Evolutionary conservation across 2,113 vertebrate species (phyloP), one percentile per base, ranked within the genome.

Genomic region (Proterorhinus semilunaris): DNA sequence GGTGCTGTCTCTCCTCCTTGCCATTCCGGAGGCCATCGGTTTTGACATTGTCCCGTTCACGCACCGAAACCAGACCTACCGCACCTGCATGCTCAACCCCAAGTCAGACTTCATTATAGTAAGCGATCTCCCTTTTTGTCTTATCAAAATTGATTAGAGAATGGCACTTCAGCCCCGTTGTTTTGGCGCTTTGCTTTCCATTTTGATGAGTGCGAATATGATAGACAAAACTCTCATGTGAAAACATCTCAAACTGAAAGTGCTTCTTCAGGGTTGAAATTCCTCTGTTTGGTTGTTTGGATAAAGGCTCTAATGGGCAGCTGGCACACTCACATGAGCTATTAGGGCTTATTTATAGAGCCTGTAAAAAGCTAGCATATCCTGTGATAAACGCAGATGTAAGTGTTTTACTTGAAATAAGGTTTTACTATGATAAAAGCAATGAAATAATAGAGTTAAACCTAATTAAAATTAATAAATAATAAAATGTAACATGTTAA

Each of bases 21-120:
- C 98, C 27, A 91, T 98, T 66, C 98, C 98, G 0, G 98, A 99
- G 84, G 95, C 96, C 0, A 86, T 99, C 0, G 93, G 91, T 48
- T 98, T 98, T 15, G 90, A 95, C 79, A 94, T 96, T 12, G 66
- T 94, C 66, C 52, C 61, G 13, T 95, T 95, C 80, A 80, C 21
- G 44, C 95, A 95, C 86, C 86, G 44, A 44, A 95, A 95, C 59
- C 54, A 80, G 46, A 81, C 76, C 42, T 65, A 91, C 0, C 89
- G 51, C 53, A 95, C 95, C 63, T 99, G 98, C 66, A 96, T 99
- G 95, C 92, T 99, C 15, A 74, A 90, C 1, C 90, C 93, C 54
- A 86, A 87, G 1, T 88, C 75, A 0, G 6, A 49, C 1, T 95
- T 97, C 83, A 95, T 95, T 90, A 0, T 66, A 87, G 98, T 98